phyloP scores from a whole-genome alignment of 2,113 vertebrate genomes.

The Callipepla californica region DNA sequence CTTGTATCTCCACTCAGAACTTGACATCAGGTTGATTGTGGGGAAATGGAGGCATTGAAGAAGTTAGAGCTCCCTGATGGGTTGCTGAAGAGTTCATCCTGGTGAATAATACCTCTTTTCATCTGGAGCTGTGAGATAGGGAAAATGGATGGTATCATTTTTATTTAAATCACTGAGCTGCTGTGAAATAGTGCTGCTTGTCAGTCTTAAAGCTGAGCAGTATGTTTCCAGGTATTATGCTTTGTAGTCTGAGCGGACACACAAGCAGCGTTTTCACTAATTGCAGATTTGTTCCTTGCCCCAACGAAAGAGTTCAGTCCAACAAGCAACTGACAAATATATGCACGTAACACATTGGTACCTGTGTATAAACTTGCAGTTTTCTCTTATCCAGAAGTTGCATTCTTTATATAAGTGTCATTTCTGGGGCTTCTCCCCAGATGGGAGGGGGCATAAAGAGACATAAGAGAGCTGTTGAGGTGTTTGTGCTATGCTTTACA shows the following conservation, averaged over 20 bases:
- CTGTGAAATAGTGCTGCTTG: neutral
- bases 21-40: neutral
- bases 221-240: neutral
- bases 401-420: fast-evolving
- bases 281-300: neutral
- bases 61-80: neutral
- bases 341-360: fast-evolving
- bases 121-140: neutral
- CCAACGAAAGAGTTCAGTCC: neutral
- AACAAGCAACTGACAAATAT: neutral
- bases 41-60: neutral
- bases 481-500: neutral
- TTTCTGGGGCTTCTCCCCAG: neutral
- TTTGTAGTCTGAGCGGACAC: neutral
- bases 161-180: neutral
- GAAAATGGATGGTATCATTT: neutral
- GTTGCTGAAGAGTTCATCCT: neutral
- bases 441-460: neutral
- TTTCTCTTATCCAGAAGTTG: neutral
- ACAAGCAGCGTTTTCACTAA: neutral
- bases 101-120: neutral
- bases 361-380: too few relatives aligned
- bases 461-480: neutral
- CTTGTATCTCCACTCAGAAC: neutral
- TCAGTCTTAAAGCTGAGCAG: neutral